Conservation (phyloP, 2,888 invertebrate genomes). For the Stratiomys singularior region DNA sequence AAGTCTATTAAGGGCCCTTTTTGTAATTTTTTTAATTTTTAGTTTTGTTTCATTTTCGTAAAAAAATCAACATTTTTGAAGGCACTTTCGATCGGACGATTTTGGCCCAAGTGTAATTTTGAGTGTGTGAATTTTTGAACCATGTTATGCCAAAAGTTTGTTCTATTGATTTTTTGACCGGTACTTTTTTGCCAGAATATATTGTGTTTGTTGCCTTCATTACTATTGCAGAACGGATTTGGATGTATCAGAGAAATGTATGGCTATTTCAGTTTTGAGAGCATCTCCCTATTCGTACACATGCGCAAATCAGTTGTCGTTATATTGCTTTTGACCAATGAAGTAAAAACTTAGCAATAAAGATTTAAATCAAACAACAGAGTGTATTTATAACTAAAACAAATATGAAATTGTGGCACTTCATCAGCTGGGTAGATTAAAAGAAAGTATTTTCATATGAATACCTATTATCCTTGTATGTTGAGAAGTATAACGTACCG, state of each 20-base stretch:
- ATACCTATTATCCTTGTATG: too few species aligned
- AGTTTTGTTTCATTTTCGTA: conserved; percentile 78
- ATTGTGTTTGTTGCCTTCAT: conserved; percentile 77
- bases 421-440: not conserved
- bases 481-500: not conserved
- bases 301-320: conserved; percentile 53
- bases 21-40: conserved; percentile 80
- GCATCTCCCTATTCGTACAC: conserved; percentile 67
- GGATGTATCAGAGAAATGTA: conserved; percentile 69
- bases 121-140: conserved; percentile 64
- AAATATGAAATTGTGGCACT: not conserved
- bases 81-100: conserved; percentile 95
- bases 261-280: conserved; percentile 82
- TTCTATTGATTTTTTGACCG: conserved; percentile 47
- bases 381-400: conserved; percentile 24
- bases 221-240: conserved; percentile 82
- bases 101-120: conserved; percentile 86
- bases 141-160: conserved; percentile 55
- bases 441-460: too few species aligned
- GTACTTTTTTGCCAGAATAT: conserved; percentile 57
- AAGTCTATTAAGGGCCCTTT: conserved; percentile 91
- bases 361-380: conserved; percentile 6
- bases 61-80: conserved; percentile 89
- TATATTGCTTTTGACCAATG: conserved; percentile 30
- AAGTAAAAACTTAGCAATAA: conserved; percentile 28